Conservation (phyloP, 2,113 vertebrate genomes). For the Tyrannus savana region DNA sequence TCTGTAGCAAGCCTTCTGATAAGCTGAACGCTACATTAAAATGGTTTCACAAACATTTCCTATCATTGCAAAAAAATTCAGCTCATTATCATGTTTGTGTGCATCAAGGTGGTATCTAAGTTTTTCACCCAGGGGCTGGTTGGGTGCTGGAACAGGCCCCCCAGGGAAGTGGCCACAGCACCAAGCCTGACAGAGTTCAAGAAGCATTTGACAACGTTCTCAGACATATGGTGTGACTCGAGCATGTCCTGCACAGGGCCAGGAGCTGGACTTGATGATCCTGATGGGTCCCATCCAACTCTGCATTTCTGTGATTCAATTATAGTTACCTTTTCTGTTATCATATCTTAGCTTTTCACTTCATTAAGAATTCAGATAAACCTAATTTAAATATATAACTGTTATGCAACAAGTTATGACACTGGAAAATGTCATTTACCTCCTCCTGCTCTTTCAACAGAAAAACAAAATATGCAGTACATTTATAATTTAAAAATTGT, state of each 20-base stretch:
- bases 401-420: background rate
- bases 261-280: background rate
- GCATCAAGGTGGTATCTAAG: background rate
- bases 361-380: background rate
- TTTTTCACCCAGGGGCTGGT: fast-evolving
- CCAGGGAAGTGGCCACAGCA: background rate
- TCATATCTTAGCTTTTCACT: background rate
- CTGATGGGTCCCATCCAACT: background rate
- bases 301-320: background rate
- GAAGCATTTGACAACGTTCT: no score
- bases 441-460: background rate
- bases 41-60: background rate
- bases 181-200: background rate
- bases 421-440: background rate
- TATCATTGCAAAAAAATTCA: background rate
- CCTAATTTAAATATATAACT: background rate
- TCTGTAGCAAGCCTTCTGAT: background rate
- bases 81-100: background rate
- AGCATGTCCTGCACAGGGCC: background rate
- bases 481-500: background rate
- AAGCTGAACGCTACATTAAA: background rate
- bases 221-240: background rate
- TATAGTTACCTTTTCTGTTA: background rate
- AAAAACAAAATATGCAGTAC: background rate
- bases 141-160: background rate